Base-by-base conservation (phyloP, 2,797 vertebrate genomes). In the Neosalanx taihuensis region DNA sequence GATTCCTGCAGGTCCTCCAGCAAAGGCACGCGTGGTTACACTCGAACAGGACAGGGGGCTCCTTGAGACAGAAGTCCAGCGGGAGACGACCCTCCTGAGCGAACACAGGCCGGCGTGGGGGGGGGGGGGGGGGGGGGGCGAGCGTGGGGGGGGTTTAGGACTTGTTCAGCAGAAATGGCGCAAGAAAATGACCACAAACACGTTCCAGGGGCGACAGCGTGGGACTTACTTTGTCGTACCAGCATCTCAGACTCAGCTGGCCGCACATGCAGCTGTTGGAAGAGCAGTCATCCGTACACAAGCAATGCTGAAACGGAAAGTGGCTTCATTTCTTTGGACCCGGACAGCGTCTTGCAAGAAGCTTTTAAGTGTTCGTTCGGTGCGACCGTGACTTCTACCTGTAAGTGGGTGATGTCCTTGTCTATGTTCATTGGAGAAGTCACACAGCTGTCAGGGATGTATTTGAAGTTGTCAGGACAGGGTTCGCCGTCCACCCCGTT, bases 21-120 rank as follows among this genome's bases (percentile, higher is more conserved):
- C 97, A 98, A 7, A 95, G 95, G 82, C 97, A 99, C n/a, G 96
- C 95, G 0, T 97, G 97, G 83, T 98, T 98, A 79, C 97, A 99
- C 89, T 99, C 97, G 0, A 98, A 99, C 84, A 99, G 93, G 61
- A 97, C 90, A 0, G 95, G 97, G 0, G 97, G 96, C 80, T 98
- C 97, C 0, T 93, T 90, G 88, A 95, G 95, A 88, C 94, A 94
- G 89, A 98, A 98, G 78, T 99, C 97, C 0, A 93, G 94, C 5
- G 96, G 90, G 9, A 99, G 92, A 41, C 94, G 93, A 15, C 97
- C 96, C 0, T 98, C 95, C 97, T 99, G 77, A 57, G 1, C 9
- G 41, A 46, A 46, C 41, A 46, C 41, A 46, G 41, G 2, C 41
- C 9, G 13, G 41, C 12, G 6, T 35, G 33, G 33, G 33, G 33